Evolutionary conservation across 2,797 vertebrate species (phyloP), one percentile per base, ranked within the genome.

Genomic region (Rhabdophis nuchalis): DNA sequence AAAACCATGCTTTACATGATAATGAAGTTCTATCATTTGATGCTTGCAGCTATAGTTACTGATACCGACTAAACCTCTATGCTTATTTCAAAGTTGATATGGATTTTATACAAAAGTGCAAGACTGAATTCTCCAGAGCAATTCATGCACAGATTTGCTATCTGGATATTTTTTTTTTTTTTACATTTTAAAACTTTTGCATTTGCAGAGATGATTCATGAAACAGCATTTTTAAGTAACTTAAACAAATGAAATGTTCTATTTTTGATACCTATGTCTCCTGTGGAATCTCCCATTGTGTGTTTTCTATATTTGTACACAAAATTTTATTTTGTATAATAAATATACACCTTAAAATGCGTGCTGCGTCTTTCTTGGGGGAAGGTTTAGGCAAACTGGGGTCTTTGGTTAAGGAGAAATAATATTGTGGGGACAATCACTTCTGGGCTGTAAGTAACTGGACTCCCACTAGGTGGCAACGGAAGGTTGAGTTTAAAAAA

Each of bases 241-340:
- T 41, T 32, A 82, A 56, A 46, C 12, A 18, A 68, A 52, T 36
- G n/a, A 90, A 77, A 88, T 85, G 60, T 50, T 88, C 36, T 93
- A 93, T 93, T 93, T 91, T 87, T 93, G 88, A 4, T 92, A 86
- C 82, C 27, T 87, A n/a, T 56, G 54, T 61, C 82, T 54, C 16
- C 61, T 89, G 18, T 8, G 77, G 20, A 25, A 56, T 90, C 57
- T 89, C 32, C 46, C 56, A 29, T 4, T 16, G 11, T 72, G 60
- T 8, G 27, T 86, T 82, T 8, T 56, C 29, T 41, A 60, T 25
- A 72, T 92, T 88, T 88, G 46, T 93, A 91, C 57, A 25, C 32
- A 41, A 64, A 20, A 56, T 1, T 82, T 82, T 92, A 82, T 90
- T 93, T 93, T 93, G 86, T 88, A 32, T 91, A 90, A 91, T 93